Evolutionary conservation across 2,797 vertebrate genomes (phyloP).

Genomic region (Chromobotia macracanthus): DNA sequence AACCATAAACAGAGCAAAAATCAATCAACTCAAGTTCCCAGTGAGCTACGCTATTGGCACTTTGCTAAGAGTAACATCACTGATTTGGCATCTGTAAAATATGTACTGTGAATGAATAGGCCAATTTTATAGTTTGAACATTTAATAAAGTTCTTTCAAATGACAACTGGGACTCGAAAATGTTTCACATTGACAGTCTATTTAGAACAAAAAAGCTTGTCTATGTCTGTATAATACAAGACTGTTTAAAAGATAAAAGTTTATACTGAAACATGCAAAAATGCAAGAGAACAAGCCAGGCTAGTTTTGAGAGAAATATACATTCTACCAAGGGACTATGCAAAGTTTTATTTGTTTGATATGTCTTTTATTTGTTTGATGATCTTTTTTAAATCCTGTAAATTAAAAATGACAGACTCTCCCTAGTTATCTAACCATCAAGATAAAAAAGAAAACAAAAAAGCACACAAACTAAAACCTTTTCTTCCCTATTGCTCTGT

Average conservation of each 20-base stretch:
- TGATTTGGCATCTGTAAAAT: not conserved
- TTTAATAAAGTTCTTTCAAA: not conserved
- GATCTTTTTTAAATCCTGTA: slow-evolving; percentile 63
- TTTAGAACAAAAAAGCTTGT: not conserved
- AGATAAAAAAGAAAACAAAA: slow-evolving; percentile 45
- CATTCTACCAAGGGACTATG: not conserved
- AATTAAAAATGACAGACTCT: slow-evolving; percentile 66
- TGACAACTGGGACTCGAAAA: not conserved
- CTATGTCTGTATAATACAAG: not conserved
- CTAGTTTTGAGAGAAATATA: not conserved
- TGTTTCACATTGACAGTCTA: too few relatives aligned
- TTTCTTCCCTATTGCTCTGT: slow-evolving; percentile 39
- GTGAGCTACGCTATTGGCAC: not conserved
- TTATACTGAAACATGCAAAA: not conserved
- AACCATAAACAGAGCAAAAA: slow-evolving; percentile 47
- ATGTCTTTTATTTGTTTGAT: not conserved
- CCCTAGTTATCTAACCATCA: slow-evolving; percentile 69
- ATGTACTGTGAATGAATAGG: not conserved
- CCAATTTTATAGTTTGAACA: not conserved
- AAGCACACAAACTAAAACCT: slow-evolving; percentile 59
- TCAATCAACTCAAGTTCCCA: not conserved
- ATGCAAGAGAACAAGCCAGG: not conserved
- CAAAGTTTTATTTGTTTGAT: not conserved
- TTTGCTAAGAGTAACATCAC: not conserved
- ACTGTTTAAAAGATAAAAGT: not conserved